These are phyloP conservation scores for Zaprionus bogoriensis DNA, from an alignment of 2,888 invertebrate genomes.

Conservation along the genomic window DNA sequence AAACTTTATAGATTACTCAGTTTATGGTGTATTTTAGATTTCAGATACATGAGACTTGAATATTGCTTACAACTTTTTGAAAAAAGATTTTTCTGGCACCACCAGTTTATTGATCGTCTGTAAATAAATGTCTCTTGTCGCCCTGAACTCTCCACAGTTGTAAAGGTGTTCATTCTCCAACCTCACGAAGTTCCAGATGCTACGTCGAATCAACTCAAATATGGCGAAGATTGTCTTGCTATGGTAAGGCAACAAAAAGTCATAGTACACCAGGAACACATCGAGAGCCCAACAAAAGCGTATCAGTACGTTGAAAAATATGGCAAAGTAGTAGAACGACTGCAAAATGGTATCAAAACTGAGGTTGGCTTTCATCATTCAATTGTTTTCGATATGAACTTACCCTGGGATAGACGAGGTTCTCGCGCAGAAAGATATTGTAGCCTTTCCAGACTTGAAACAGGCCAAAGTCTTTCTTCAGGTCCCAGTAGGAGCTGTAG, in stretches of 20 bases:
- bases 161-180: conserved; percentile 98
- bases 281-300: conserved; percentile 95
- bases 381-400: conserved; percentile 80
- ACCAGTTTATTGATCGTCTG: too few relatives aligned
- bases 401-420: conserved; percentile 95
- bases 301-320: conserved; percentile 94
- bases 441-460: conserved; percentile 93
- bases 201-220: conserved; percentile 92
- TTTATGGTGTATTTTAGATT: too few relatives aligned
- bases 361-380: too few relatives aligned
- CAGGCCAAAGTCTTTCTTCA: conserved; percentile 98
- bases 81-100: too few relatives aligned
- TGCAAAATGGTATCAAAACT: conserved; percentile 84
- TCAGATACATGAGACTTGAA: too few relatives aligned
- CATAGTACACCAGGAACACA: conserved; percentile 89
- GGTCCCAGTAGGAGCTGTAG: conserved; percentile 97
- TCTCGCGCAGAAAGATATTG: conserved; percentile 93
- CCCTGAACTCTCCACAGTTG: conserved; percentile 98
- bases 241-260: conserved; percentile 87
- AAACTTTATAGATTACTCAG: too few relatives aligned
- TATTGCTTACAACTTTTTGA: too few relatives aligned
- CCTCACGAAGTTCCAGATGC: conserved; percentile 99
- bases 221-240: conserved; percentile 91
- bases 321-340: conserved; percentile 92
- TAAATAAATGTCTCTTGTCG: conserved; percentile 92